phyloP scores from a whole-genome alignment of 2,888 invertebrate species.

The Rhamnusium bicolor region DNA sequence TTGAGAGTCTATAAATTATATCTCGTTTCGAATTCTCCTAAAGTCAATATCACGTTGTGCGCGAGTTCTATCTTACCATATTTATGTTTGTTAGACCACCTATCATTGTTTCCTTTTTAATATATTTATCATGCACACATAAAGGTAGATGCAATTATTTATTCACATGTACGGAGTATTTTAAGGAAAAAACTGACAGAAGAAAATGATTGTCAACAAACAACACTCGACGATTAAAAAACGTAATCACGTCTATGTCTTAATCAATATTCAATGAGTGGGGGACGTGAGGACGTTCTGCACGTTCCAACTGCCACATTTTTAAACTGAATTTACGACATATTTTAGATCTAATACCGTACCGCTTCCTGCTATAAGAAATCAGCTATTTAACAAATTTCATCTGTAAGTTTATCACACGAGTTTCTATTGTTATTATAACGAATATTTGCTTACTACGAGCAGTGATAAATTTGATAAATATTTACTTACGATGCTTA shows the following conservation, averaged over 20 bases:
- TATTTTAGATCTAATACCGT: constrained; percentile 16
- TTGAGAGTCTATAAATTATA: too few relatives aligned
- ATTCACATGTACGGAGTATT: too few relatives aligned
- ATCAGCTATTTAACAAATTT: neutral
- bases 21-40: too few relatives aligned
- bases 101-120: too few relatives aligned
- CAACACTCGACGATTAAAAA: neutral
- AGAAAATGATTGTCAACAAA: neutral
- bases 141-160: too few relatives aligned
- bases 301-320: constrained; percentile 3
- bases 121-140: too few relatives aligned
- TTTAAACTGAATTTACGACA: constrained; percentile 1
- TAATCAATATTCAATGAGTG: neutral
- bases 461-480: constrained; percentile 37
- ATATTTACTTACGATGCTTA: constrained; percentile 34
- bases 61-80: too few relatives aligned
- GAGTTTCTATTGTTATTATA: constrained; percentile 14
- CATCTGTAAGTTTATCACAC: constrained; percentile 17
- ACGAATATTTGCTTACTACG: constrained; percentile 31
- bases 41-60: too few relatives aligned
- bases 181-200: neutral
- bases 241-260: neutral
- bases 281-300: neutral
- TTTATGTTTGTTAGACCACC: too few relatives aligned
- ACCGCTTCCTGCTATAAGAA: constrained; percentile 21